phyloP scores from a whole-genome alignment of 2,113 vertebrate species.

The Xiphophorus hellerii region DNA sequence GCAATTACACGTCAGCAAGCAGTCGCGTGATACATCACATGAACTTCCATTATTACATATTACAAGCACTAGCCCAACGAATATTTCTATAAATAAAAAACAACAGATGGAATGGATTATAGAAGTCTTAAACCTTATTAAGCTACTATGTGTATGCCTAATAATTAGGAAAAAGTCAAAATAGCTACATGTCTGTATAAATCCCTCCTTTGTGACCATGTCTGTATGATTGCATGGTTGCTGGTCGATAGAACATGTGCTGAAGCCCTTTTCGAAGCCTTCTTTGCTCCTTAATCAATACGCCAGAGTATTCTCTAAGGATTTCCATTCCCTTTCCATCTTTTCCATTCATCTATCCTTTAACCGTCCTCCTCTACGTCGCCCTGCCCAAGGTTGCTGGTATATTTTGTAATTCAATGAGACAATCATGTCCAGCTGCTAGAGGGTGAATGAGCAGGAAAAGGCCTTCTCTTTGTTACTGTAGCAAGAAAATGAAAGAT shows the following conservation, averaged over 20 bases:
- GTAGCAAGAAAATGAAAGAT: constrained; percentile 49
- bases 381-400: constrained; percentile 58
- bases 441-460: constrained; percentile 25
- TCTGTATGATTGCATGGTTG: constrained; percentile 51
- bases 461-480: constrained; percentile 51
- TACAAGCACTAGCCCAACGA: constrained; percentile 10
- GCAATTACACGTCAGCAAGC: constrained; percentile 78
- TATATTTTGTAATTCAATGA: constrained; percentile 73
- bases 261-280: constrained; percentile 52
- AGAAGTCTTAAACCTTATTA: not conserved
- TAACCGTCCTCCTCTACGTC: constrained; percentile 9
- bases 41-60: constrained; percentile 49
- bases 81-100: constrained; percentile 10
- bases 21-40: constrained; percentile 61
- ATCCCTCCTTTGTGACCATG: constrained; percentile 41
- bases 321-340: constrained; percentile 52
- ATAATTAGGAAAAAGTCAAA: constrained; percentile 26
- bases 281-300: constrained; percentile 60
- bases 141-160: constrained; percentile 25
- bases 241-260: constrained; percentile 73
- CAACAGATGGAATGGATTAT: not conserved
- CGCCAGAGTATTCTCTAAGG: constrained; percentile 53
- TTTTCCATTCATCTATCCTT: constrained; percentile 53
- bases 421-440: constrained; percentile 73
- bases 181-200: constrained; percentile 41